Conservation (phyloP, 2,113 vertebrate species). For the Scolopax mira region DNA sequence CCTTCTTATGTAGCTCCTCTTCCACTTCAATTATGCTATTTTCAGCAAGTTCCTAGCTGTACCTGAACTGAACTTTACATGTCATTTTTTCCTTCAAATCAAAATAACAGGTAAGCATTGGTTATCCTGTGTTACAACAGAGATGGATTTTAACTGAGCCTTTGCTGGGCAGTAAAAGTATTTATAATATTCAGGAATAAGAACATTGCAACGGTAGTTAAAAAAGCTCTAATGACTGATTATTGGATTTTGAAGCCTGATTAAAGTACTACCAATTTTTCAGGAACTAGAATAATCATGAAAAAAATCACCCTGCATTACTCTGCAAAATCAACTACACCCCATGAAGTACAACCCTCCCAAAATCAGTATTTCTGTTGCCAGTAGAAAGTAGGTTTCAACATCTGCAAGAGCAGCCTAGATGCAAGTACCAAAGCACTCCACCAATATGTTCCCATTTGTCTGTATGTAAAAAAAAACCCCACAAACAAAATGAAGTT, state of each 20-base stretch:
- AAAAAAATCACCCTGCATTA: neutral
- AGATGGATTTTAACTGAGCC: neutral
- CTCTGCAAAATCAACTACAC: neutral
- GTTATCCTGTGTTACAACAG: neutral
- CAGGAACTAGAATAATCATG: neutral
- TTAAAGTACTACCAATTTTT: neutral
- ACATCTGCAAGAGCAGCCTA: neutral
- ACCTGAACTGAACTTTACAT: neutral
- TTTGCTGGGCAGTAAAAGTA: neutral
- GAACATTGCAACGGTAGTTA: neutral
- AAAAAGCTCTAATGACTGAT: neutral
- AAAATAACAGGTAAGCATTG: neutral
- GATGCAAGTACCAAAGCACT: neutral
- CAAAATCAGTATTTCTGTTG: neutral
- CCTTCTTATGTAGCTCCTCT: neutral
- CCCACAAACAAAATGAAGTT: neutral
- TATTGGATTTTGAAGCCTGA: neutral
- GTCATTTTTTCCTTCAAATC: neutral
- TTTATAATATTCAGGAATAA: neutral
- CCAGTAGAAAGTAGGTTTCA: neutral
- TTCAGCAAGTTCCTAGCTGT: neutral
- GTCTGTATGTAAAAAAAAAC: neutral
- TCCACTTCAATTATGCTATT: neutral
- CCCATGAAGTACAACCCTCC: neutral
- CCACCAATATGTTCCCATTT: neutral